Base-by-base conservation (phyloP, 2,113 vertebrate genomes). In the Hiodon tergisus region DNA sequence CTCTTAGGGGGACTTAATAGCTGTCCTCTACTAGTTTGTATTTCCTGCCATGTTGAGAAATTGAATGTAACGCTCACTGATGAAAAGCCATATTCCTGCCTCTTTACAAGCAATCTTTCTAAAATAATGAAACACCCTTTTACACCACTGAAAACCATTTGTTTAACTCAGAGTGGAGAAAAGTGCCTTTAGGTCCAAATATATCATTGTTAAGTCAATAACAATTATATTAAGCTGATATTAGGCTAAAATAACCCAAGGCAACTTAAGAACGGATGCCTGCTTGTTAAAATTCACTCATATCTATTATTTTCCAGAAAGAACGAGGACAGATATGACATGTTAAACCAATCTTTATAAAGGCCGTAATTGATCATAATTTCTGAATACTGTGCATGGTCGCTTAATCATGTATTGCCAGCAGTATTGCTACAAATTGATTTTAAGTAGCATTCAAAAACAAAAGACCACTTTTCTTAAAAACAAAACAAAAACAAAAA, bases 201-300 rank as follows among this genome's bases (percentile, higher is more conserved):
- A 92, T 76, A 97, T 98, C 96, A 97, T 92, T 89, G 92, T 95
- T 96, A 96, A 94, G 94, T 95, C 95, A 97, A 96, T 94, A 94
- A 93, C 93, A 96, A 31, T 94, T 95, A 94, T 94, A 96, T 95
- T 95, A 96, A 94, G 93, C 89, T 81, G 87, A 95, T 95, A 93
- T 89, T 91, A 86, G 88, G 72, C 90, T 88, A 91, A 90, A 86
- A 91, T 88, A 88, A 94, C 95, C 93, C 89, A 88, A 90, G 94
- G 95, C 92, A 77, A 93, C 86, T 84, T 78, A 80, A 89, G 92
- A 90, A 94, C 93, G 91, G 91, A 95, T 95, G 93, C 91, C 87
- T 91, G 87, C 90, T 84, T 88, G 86, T 89, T 84, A 82, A 87
- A 85, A 88, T 85, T 86, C 86, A 84, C 86, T 91, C 90, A 87